Evolutionary conservation across 2,113 vertebrate species (phyloP), one percentile per base, ranked within the genome.

Genomic region (Macroglossus sobrinus): DNA sequence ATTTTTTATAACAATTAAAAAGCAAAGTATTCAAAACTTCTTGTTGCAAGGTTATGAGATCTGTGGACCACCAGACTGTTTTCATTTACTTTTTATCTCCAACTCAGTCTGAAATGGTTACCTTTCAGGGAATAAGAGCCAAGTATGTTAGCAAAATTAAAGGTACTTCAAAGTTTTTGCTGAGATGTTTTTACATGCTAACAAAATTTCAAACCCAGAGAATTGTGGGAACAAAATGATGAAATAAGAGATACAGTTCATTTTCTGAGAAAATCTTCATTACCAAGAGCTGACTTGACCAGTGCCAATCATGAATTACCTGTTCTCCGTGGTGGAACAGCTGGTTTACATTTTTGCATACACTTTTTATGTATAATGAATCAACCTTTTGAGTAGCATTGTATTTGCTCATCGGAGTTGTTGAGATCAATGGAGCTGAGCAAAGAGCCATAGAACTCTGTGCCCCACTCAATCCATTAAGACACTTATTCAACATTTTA

Each of bases 261-360:
- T 93, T 89, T 71, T 85, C 53, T 89, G 33, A 50, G 66, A 79
- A 95, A 97, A n/a, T 30, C 14, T 82, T 91, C 47, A 43, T 68
- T 89, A 79, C n/a, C 1, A 12, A 57, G 35, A 91, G 9, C 11
- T 89, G 59, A 75, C 50, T 53, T 80, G n/a, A 91, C 5, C 47
- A 80, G 19, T 80, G 21, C 63, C 64, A 84, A 2, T 72, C 9
- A 2, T 93, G 76, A 91, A 66, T 68, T 66, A 74, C 24, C 26
- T 82, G 47, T 24, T 21, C 40, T n/a, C 21, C n/a, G 38, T 35
- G 30, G 35, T 28, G 28, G 80, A 6, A 57, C 63, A 80, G 19
- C 26, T 63, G 30, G 78, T 89, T 80, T 63, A 21, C 16, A 79
- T 87, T 84, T 50, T 84, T 68, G 5, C 1, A 10, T 61, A 89